Percentiles rank a stretch among this genome's conserved stretches.
Evolutionary conservation across 1,140 invertebrate genomes (phyloP).

Genomic region (Belonocnema kinseyi): DNA sequence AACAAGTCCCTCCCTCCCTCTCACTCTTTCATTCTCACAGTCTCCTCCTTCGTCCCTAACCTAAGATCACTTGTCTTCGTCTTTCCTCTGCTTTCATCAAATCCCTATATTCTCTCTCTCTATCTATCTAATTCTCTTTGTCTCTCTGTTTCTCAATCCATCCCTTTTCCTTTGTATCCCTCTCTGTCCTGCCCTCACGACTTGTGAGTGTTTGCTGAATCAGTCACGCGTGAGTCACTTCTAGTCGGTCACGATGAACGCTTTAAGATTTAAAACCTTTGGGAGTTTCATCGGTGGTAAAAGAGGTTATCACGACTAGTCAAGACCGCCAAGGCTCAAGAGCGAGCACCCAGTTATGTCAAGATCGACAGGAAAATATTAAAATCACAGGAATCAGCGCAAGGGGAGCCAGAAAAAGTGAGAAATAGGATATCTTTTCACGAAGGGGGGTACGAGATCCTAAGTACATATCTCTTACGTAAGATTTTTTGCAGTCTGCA

Average conservation of each 20-base stretch:
- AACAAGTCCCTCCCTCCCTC: constrained; percentile 37
- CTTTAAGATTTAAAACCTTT: constrained; percentile 28
- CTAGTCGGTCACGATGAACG: constrained; percentile 35
- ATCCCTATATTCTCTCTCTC: constrained; percentile 36
- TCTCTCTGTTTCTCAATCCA: background rate
- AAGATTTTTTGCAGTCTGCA: too few relatives aligned
- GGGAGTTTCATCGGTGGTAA: constrained; percentile 15
- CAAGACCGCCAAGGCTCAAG: background rate
- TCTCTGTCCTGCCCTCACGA: constrained; percentile 27
- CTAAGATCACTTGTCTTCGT: constrained; percentile 9
- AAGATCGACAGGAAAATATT: constrained; percentile 2
- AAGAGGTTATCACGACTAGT: constrained; percentile 11
- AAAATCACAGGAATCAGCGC: background rate
- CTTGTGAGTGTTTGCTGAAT: constrained; percentile 47
- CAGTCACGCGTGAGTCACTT: constrained; percentile 62
- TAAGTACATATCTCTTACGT: too few relatives aligned
- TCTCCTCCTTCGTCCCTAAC: background rate
- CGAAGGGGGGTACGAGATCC: too few relatives aligned
- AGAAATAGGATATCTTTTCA: too few relatives aligned
- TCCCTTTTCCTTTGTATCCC: constrained; percentile 10
- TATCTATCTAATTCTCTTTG: constrained; percentile 6
- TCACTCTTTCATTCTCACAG: background rate
- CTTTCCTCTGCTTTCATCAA: constrained; percentile 31
- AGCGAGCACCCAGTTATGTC: background rate
- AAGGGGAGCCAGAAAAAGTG: too few relatives aligned